phyloP scores from a whole-genome alignment of 2,888 invertebrate genomes.

The Heliconius ismenius region DNA sequence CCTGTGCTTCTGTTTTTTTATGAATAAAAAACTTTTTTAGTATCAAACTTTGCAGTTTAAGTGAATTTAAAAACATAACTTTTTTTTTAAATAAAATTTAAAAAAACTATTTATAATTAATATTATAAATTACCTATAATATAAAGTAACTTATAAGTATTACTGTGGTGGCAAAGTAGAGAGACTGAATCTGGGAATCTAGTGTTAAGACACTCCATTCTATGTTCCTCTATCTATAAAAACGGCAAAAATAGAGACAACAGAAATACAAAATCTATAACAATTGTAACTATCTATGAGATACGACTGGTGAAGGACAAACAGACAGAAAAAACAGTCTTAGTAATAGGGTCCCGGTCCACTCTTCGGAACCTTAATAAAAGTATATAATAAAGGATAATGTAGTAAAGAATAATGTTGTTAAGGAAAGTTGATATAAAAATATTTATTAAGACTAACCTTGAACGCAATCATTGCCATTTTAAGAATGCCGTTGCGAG shows the following conservation, averaged over 20 bases:
- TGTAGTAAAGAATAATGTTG: not conserved
- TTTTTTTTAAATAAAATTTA: too few species aligned
- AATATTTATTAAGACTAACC: constrained; percentile 2
- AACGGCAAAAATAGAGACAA: too few species aligned
- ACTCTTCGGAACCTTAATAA: too few species aligned
- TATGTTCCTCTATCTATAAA: too few species aligned
- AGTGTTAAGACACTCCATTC: not conserved
- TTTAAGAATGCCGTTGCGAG: constrained; percentile 6
- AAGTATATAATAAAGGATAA: too few species aligned
- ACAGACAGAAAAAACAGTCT: too few species aligned
- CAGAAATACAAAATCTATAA: too few species aligned
- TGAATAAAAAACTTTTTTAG: not conserved
- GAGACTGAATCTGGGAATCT: not conserved
- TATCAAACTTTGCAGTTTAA: not conserved
- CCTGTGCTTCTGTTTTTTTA: not conserved
- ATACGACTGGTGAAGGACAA: too few species aligned
- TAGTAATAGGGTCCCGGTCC: too few species aligned
- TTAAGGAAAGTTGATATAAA: not conserved
- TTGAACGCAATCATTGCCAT: constrained; percentile 17
- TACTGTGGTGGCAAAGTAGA: not conserved
- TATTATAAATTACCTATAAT: not conserved
- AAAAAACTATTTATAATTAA: too few species aligned
- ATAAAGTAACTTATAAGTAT: not conserved
- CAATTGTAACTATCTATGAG: too few species aligned
- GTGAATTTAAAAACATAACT: not conserved